These are phyloP conservation scores for Thamnophis elegans DNA, from an alignment of 2,797 vertebrate species.

Conservation along the genomic window DNA sequence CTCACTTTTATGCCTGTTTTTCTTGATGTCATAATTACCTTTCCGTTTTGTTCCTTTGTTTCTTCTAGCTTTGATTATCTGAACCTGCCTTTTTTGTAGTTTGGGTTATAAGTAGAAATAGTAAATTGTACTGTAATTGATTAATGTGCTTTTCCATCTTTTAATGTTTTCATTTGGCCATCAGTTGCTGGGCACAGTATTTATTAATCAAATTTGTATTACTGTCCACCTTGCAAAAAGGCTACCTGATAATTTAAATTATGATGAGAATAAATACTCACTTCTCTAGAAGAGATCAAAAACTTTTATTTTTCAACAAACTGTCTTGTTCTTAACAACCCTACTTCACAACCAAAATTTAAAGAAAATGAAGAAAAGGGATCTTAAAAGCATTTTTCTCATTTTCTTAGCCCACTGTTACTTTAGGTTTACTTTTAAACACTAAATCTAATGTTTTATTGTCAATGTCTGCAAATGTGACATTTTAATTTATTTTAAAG, in stretches of 20 bases:
- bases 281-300: background rate
- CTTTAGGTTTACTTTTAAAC: background rate
- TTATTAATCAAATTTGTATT: background rate
- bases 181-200: background rate
- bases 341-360: background rate
- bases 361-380: background rate
- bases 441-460: background rate
- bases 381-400: background rate
- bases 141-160: background rate
- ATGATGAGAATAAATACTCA: background rate
- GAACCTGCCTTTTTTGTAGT: background rate
- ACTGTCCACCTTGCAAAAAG: background rate
- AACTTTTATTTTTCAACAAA: background rate
- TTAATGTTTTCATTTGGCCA: background rate
- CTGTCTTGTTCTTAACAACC: background rate
- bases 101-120: background rate
- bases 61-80: background rate
- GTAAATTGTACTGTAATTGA: background rate
- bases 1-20: background rate
- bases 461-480: background rate
- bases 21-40: background rate
- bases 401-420: background rate
- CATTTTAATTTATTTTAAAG: background rate
- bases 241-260: background rate
- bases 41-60: background rate